Base-by-base conservation (phyloP, 2,888 invertebrate species). In the Tenthredo scrophulariae region DNA sequence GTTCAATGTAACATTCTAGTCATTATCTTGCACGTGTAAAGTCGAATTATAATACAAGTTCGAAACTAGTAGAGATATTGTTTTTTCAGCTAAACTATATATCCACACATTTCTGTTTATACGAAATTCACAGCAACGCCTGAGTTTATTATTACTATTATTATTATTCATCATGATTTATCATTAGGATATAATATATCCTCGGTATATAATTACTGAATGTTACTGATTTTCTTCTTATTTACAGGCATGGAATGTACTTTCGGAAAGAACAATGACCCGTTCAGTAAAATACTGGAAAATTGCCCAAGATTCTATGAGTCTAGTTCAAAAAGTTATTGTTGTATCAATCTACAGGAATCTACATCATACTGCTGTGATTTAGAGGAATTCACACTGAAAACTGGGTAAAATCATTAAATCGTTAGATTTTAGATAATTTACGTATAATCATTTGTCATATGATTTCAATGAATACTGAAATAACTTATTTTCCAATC, bases 291-390 rank as follows among this genome's bases (percentile, higher is more conserved):
- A 37, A 29, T 87, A 10, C 26, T 88, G 13, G 83, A 88, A 26
- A 80, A 50, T 77, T 92, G 92, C n/a, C 91, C 92, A 4, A 79
- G 85, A 50, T 67, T 85, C 9, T 0, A 87, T 0, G 33, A 90
- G 2, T 88, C 89, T 0, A 15, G 85, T 26, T 10, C 37, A 0
- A 88, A 90, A 70, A 84, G 86, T 3, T 92, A 87, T 77, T 92
- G 92, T 84, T 92, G 92, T 83, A 37, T 54, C 1, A 84, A 88
- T n/a, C 0, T 87, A 0, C 4, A 58, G 0, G 77, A 54, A 0
- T 54, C 85, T 0, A 62, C 5, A 0, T 7, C n/a, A 13, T 90
- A 91, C 84, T 91, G 91, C 70, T 91, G 91, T 77, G 67, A 87
- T 22, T 75, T 54, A 0, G 46, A 84, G 22, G 89, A 90, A 43